Conservation (phyloP, 2,797 vertebrate genomes). For the Momotus momota region DNA sequence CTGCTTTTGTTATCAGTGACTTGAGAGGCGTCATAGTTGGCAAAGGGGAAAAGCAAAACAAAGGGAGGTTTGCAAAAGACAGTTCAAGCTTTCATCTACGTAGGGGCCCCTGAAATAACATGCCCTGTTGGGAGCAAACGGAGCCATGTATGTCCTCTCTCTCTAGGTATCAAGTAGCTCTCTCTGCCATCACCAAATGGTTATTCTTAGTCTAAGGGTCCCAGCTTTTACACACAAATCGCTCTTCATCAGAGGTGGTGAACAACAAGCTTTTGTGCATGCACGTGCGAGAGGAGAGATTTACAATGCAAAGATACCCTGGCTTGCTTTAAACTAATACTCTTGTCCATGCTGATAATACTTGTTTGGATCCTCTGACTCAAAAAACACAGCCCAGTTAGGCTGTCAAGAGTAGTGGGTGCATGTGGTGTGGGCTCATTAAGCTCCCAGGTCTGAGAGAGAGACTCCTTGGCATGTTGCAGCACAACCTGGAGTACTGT, state of each 20-base stretch:
- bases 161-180: background rate
- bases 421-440: accelerated
- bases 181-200: background rate
- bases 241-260: background rate
- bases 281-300: background rate
- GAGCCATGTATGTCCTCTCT: background rate
- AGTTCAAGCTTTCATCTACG: background rate
- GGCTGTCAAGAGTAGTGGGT: background rate
- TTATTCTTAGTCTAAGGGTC: background rate
- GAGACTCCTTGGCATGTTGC: background rate
- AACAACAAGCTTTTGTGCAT: background rate
- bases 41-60: constrained; percentile 20
- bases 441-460: background rate
- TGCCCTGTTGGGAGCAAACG: background rate
- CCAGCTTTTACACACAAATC: background rate
- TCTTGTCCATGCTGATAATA: background rate
- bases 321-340: background rate
- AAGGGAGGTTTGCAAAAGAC: background rate
- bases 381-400: background rate
- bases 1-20: constrained; percentile 54
- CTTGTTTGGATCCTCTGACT: background rate
- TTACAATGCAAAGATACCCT: background rate
- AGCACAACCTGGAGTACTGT: accelerated
- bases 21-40: background rate
- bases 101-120: background rate